Evolutionary conservation across 1,140 invertebrate genomes (phyloP).

Genomic region (Heterodera schachtii): DNA sequence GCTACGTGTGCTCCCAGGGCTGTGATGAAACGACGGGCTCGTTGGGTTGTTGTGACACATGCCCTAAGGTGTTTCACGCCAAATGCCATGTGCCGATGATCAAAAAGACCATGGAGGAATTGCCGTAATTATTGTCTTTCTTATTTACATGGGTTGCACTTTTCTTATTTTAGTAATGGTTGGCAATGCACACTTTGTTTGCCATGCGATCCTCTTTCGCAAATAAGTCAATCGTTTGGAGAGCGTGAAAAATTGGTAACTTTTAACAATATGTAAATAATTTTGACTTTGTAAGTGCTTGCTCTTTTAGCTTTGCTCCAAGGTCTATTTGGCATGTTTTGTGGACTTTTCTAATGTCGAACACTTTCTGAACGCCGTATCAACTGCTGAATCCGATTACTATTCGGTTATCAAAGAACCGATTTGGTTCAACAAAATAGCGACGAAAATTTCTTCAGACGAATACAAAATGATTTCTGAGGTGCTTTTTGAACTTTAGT

Average conservation of each 20-base stretch:
- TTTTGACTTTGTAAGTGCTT: not conserved
- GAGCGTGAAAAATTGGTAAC: conserved; percentile 40
- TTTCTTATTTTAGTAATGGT: conserved; percentile 43
- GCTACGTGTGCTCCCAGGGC: conserved; percentile 47
- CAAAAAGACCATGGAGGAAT: conserved; percentile 33
- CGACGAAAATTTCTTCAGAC: conserved; percentile 18
- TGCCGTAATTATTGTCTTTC: conserved; percentile 42
- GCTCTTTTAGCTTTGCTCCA: conserved; percentile 50
- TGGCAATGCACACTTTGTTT: conserved; percentile 47
- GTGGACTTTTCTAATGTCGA: conserved; percentile 35
- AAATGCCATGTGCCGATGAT: conserved; percentile 46
- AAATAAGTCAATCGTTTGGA: conserved; percentile 26
- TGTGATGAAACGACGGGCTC: conserved; percentile 49
- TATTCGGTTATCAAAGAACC: conserved; percentile 42
- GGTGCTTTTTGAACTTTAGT: not conserved
- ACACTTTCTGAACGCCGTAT: conserved; percentile 38
- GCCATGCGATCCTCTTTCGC: conserved; percentile 29
- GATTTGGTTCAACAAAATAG: conserved; percentile 43
- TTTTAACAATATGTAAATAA: not conserved
- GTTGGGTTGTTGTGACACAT: conserved; percentile 46
- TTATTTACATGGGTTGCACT: too few species aligned
- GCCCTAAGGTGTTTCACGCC: conserved; percentile 48
- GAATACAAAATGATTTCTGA: conserved; percentile 28
- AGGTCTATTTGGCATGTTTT: conserved; percentile 49
- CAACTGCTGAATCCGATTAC: conserved; percentile 30